Evolutionary conservation across 2,113 vertebrate genomes (phyloP), one percentile per base, ranked within the genome.

Genomic region (Equus quagga): DNA sequence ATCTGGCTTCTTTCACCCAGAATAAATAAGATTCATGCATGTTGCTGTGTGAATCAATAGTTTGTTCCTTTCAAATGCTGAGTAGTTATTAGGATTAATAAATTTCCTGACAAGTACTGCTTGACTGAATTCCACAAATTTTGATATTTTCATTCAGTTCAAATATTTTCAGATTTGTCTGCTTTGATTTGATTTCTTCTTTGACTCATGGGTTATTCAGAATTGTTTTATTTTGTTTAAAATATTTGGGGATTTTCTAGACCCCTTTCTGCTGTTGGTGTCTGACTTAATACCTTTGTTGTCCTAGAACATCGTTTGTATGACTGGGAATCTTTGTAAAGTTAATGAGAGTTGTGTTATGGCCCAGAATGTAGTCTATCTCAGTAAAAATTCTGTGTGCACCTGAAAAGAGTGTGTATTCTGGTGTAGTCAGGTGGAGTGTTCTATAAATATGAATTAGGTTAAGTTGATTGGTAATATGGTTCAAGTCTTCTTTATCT

Each of bases 151-250:
- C 36, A 60, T 76, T 62, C 31, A 62, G 56, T 76, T 89, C 72
- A 49, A 76, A n/a, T 31, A 33, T 56, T 70, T 60, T 17, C 11
- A 24, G 24, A 46, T 75, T 89, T 60, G 28, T 36, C 13, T 88
- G 36, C 36, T 41, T 41, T 41, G 36, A 41, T 89, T 23, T 82
- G 56, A 62, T 62, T 62, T 60, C 56, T 89, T 60, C 49, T 49
- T 49, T 49, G 28, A 76, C 41, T 89, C 73, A 24, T 49, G 13
- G 26, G 31, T 76, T 72, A 76, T n/a, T 62, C 62, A 64, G 46
- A 65, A 79, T 79, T 90, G 33, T 51, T 90, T 90, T 67, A 31
- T 85, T 78, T 89, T 49, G 21, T 89, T 89, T 64, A n/a, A 78
- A 46, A 73, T 73, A 49, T 75, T 78, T 60, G 54, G 19, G 26